Evolutionary conservation across 1,140 invertebrate genomes (phyloP).

Genomic region (Chymomyza costata): DNA sequence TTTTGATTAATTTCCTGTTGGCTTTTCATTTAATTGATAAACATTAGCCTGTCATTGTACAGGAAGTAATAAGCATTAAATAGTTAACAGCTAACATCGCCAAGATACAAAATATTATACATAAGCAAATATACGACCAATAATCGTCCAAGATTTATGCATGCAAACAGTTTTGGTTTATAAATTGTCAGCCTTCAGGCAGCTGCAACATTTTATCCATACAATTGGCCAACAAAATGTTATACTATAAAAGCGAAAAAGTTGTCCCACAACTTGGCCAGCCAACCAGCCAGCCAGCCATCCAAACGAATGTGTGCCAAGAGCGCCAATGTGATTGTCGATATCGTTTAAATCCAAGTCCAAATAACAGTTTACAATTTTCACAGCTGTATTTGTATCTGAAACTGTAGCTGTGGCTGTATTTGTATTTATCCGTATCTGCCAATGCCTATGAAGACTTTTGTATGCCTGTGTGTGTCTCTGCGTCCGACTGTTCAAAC

Average conservation of each 20-base stretch:
- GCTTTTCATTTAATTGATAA: too few relatives aligned
- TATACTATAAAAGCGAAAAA: constrained; percentile 14
- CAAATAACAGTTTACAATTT: too few relatives aligned
- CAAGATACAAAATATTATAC: constrained; percentile 16
- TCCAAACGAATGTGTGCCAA: constrained; percentile 34
- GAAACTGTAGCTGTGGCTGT: background rate
- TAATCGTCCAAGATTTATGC: constrained; percentile 56
- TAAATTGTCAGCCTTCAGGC: constrained; percentile 20
- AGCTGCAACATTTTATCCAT: constrained; percentile 50
- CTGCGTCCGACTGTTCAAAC: constrained; percentile 12
- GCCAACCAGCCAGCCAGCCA: constrained; percentile 27
- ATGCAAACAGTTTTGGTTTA: constrained; percentile 42
- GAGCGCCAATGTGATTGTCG: constrained; percentile 17
- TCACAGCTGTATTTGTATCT: too few relatives aligned
- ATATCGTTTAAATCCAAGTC: constrained; percentile 33
- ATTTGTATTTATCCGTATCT: background rate
- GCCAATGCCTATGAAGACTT: too few relatives aligned
- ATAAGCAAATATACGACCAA: constrained; percentile 17
- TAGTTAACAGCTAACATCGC: constrained; percentile 14
- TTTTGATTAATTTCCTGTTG: constrained; percentile 19
- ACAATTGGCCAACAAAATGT: constrained; percentile 12
- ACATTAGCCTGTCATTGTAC: constrained; percentile 28
- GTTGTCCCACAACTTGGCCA: constrained; percentile 13
- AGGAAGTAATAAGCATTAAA: constrained; percentile 19
- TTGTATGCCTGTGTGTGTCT: constrained; percentile 2